These are phyloP conservation scores for Drosophila leontia DNA, from an alignment of 1,140 invertebrate genomes.

Conservation along the genomic window DNA sequence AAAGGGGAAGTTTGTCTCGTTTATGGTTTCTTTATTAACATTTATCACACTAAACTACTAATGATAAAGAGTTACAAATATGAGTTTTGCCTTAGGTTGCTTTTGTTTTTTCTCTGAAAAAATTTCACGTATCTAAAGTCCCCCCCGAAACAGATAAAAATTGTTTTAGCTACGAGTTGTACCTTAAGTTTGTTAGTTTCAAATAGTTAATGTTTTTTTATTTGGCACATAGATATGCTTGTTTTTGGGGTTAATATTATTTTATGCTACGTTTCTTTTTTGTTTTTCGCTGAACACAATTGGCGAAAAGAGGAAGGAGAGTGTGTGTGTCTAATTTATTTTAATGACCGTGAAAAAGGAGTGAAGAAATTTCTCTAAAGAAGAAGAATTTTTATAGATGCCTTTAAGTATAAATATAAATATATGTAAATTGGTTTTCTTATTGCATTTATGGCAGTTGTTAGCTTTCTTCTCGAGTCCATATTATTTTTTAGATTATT, in stretches of 20 bases:
- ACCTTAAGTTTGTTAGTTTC: constrained; percentile 70
- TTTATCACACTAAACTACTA: constrained; percentile 82
- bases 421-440: constrained; percentile 39
- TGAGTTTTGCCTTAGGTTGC: constrained; percentile 49
- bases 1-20: constrained; percentile 18
- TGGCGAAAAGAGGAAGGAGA: constrained; percentile 39
- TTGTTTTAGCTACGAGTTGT: constrained; percentile 75
- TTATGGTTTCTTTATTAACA: constrained; percentile 72
- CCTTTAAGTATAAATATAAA: constrained; percentile 15
- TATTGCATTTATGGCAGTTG: constrained; percentile 74
- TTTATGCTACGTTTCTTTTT: constrained; percentile 53
- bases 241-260: constrained; percentile 41
- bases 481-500: background rate
- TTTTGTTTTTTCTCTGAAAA: constrained; percentile 36
- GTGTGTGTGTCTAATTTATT: constrained; percentile 52
- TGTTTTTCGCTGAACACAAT: constrained; percentile 67
- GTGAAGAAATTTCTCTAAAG: constrained; percentile 25
- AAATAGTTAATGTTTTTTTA: constrained; percentile 28
- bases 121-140: constrained; percentile 69
- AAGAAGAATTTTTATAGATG: constrained; percentile 26
- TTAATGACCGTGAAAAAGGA: constrained; percentile 51
- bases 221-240: constrained; percentile 71
- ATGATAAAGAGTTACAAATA: constrained; percentile 80
- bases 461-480: constrained; percentile 7
- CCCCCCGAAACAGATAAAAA: constrained; percentile 45